Conservation (phyloP, 2,888 invertebrate genomes). For the Lycia hirtaria region DNA sequence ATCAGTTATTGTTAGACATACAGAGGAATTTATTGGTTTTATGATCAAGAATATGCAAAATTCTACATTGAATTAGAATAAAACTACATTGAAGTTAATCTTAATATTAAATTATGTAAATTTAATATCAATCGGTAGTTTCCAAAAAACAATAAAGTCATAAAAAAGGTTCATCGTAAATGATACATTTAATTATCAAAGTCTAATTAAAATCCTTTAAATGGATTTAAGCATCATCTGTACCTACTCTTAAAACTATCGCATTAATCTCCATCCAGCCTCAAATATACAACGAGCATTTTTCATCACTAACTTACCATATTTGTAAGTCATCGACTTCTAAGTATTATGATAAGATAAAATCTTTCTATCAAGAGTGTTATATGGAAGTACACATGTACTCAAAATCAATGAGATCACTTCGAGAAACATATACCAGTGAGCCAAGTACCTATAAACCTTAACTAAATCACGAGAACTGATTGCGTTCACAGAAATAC, state of each 20-base stretch:
- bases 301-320: slow-evolving; percentile 1
- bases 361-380: slow-evolving; percentile 3
- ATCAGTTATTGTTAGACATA: neutral
- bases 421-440: slow-evolving; percentile 13
- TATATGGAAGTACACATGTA: neutral
- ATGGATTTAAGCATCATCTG: too few relatives aligned
- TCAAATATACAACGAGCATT: neutral
- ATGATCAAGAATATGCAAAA: neutral
- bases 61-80: too few relatives aligned
- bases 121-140: too few relatives aligned
- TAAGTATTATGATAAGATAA: slow-evolving; percentile 10
- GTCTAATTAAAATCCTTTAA: too few relatives aligned
- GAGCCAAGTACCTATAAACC: slow-evolving; percentile 20
- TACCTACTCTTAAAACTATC: too few relatives aligned
- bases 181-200: too few relatives aligned
- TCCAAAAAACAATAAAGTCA: too few relatives aligned
- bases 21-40: neutral
- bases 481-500: slow-evolving; percentile 31
- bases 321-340: slow-evolving; percentile 7
- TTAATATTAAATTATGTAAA: too few relatives aligned
- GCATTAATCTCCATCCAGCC: too few relatives aligned
- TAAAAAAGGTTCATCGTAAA: too few relatives aligned
- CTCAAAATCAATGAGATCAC: slow-evolving; percentile 18
- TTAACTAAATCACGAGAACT: slow-evolving; percentile 31
- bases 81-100: too few relatives aligned